phyloP scores from a whole-genome alignment of 2,113 vertebrate genomes.

The Paradoxurus hermaphroditus region DNA sequence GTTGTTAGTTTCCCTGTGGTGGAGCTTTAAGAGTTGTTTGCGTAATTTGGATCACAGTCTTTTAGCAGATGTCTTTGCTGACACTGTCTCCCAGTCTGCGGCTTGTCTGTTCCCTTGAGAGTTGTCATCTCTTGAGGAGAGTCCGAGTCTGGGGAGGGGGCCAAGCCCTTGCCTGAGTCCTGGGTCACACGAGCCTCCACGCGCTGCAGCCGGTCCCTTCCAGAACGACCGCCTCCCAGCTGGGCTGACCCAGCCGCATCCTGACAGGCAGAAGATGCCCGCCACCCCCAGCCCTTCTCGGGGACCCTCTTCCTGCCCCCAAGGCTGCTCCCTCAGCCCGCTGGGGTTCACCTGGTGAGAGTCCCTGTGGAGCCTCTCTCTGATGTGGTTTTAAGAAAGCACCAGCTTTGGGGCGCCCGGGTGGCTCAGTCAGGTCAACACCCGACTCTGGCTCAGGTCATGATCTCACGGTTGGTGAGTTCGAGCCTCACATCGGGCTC shows the following conservation, averaged over 20 bases:
- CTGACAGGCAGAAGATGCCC: accelerated
- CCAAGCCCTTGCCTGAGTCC: neutral
- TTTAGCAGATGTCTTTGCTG: neutral
- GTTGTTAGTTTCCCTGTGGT: neutral
- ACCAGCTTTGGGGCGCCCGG: neutral
- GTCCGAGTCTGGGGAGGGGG: neutral
- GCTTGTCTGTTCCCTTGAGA: neutral
- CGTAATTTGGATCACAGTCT: neutral
- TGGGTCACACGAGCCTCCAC: accelerated
- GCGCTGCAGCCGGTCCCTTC: neutral
- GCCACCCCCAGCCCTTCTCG: accelerated
- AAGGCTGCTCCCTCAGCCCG: too few relatives aligned
- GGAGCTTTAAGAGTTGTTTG: neutral
- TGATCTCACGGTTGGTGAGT: too few relatives aligned
- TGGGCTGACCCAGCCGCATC: neutral
- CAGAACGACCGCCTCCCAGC: neutral
- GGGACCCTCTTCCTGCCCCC: neutral
- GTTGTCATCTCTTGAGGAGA: neutral
- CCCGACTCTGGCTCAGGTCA: too few relatives aligned
- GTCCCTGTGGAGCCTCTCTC: neutral
- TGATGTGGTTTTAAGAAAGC: neutral
- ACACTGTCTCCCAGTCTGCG: neutral
- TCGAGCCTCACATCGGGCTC: too few relatives aligned
- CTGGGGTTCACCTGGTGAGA: neutral
- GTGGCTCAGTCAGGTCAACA: too few relatives aligned